Percentiles rank a stretch among this genome's conserved stretches.
Conservation (phyloP, 2,113 vertebrate species). For the Ursus arctos region DNA sequence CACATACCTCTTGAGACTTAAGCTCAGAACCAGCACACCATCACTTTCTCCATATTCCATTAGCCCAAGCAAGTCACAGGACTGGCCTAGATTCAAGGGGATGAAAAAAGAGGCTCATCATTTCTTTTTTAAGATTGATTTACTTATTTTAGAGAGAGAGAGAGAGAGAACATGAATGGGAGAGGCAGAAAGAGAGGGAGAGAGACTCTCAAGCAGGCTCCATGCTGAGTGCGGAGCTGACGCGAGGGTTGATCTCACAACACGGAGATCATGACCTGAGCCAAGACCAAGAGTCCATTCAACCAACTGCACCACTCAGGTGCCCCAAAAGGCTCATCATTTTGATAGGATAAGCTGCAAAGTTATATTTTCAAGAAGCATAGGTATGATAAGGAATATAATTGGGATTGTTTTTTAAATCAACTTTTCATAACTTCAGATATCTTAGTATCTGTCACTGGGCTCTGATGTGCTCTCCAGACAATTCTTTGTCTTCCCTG, state of each 20-base stretch:
- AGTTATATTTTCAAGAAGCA: not conserved
- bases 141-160: not conserved
- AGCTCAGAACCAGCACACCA: not conserved
- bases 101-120: not conserved
- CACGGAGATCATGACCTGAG: not conserved
- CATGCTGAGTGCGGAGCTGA: not conserved
- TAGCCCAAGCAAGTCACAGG: not conserved
- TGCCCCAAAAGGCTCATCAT: not conserved
- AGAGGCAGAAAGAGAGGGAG: not conserved
- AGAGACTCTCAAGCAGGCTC: not conserved
- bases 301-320: not conserved
- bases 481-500: not conserved
- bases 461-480: not conserved
- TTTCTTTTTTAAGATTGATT: not conserved
- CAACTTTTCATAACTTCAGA: not conserved
- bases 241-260: not conserved
- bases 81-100: not conserved
- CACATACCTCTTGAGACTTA: not conserved
- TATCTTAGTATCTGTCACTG: not conserved
- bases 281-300: not conserved
- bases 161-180: not conserved
- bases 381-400: not conserved
- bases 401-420: not conserved
- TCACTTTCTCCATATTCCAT: not conserved
- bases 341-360: not conserved